phyloP scores from a whole-genome alignment of 2,113 vertebrate species.

The Potamarius usumacintae region DNA sequence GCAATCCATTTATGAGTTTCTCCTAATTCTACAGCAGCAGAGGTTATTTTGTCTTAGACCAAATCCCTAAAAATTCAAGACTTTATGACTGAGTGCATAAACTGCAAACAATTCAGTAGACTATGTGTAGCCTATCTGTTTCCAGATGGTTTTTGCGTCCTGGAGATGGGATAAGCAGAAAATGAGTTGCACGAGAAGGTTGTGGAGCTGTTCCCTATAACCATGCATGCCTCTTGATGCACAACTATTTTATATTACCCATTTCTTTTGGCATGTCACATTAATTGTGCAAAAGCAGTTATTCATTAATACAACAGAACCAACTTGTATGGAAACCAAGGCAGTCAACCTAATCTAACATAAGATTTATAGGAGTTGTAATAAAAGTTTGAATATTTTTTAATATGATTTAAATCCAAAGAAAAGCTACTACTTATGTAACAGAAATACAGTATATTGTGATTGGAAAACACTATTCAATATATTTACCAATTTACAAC shows the following conservation, averaged over 20 bases:
- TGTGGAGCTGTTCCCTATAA: not conserved
- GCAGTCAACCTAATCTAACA: not conserved
- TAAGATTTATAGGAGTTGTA: not conserved
- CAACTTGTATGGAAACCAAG: not conserved
- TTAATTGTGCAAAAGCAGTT: constrained; percentile 43
- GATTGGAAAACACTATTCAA: not conserved
- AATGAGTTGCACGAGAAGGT: not conserved
- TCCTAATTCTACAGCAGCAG: not conserved
- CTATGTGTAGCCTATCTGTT: not conserved
- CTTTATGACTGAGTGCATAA: not conserved
- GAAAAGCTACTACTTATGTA: not conserved
- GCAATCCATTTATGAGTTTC: constrained; percentile 18
- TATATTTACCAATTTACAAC: not conserved
- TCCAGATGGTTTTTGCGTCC: not conserved
- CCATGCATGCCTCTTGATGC: constrained; percentile 19
- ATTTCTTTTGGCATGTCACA: constrained; percentile 41
- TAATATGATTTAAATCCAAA: not conserved
- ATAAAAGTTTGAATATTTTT: not conserved
- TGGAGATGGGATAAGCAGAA: constrained; percentile 8
- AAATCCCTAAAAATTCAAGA: constrained; percentile 4
- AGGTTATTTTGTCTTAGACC: constrained; percentile 7
- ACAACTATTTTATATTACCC: constrained; percentile 1
- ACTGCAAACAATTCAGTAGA: constrained; percentile 9
- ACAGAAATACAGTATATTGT: not conserved
- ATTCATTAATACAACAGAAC: constrained; percentile 8